Evolutionary conservation across 2,888 invertebrate genomes (phyloP).

Genomic region (Trypoxylon attenuatum): DNA sequence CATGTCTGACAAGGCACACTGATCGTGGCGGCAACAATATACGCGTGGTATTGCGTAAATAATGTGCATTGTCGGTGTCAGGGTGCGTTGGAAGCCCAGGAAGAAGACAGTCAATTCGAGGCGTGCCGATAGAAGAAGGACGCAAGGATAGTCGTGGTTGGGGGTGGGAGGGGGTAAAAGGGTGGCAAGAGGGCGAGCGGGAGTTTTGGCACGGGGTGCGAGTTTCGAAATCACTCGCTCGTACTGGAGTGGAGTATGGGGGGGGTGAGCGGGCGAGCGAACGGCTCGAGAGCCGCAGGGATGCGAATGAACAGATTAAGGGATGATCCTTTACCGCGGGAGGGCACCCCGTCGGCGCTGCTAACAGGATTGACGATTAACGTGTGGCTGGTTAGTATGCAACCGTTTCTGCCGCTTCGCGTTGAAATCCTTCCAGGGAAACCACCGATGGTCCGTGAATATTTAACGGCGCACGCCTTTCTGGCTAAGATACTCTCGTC

Average conservation of each 20-base stretch:
- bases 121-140: not conserved
- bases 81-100: slow-evolving; percentile 6
- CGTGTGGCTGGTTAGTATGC: slow-evolving; percentile 59
- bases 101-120: not conserved
- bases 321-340: slow-evolving; percentile 71
- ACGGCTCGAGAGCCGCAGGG: slow-evolving; percentile 61
- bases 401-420: slow-evolving; percentile 52
- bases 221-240: slow-evolving; percentile 65
- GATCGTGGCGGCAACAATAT: not conserved
- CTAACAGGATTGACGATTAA: slow-evolving; percentile 64
- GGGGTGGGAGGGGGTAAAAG: not conserved
- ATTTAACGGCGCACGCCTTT: slow-evolving; percentile 33
- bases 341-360: slow-evolving; percentile 66
- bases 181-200: slow-evolving; percentile 2
- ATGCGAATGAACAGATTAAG: slow-evolving; percentile 74
- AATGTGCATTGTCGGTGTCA: slow-evolving; percentile 44
- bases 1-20: not conserved
- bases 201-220: slow-evolving; percentile 59
- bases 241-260: slow-evolving; percentile 27
- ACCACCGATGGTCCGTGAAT: slow-evolving; percentile 47
- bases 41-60: slow-evolving; percentile 42
- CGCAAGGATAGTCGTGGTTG: not conserved
- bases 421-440: slow-evolving; percentile 41
- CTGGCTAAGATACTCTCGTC: too few relatives aligned
- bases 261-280: not conserved